Conservation (phyloP, 2,113 vertebrate genomes). For the Stegostoma tigrinum region DNA sequence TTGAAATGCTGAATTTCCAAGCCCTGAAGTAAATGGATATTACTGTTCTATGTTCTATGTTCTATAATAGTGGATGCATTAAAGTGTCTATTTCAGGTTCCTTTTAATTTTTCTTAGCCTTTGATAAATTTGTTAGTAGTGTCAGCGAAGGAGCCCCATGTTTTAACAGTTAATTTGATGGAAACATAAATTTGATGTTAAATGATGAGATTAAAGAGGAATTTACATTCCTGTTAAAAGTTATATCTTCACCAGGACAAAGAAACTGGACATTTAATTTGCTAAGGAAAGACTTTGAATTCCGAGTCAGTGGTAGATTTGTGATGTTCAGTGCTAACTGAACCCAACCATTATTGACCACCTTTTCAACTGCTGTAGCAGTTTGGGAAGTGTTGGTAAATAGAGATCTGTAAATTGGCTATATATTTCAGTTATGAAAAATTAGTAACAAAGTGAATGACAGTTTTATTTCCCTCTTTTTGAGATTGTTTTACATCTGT, state of each 20-base stretch:
- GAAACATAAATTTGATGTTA: neutral
- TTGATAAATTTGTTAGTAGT: neutral
- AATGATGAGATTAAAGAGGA: neutral
- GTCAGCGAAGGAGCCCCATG: neutral
- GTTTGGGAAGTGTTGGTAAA: neutral
- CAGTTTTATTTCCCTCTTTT: neutral
- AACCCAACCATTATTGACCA: neutral
- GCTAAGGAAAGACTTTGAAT: neutral
- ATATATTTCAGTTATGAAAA: neutral
- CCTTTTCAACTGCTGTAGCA: neutral
- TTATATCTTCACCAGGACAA: neutral
- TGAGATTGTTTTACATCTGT: neutral
- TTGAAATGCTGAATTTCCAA: neutral
- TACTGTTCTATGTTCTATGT: too few species aligned
- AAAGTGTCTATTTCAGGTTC: neutral
- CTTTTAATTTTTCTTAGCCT: neutral
- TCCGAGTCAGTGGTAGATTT: neutral
- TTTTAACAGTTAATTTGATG: neutral
- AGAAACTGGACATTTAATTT: neutral
- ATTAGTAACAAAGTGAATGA: neutral
- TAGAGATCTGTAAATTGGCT: neutral
- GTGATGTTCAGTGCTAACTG: neutral
- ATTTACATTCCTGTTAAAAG: neutral
- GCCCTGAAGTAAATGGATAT: neutral
- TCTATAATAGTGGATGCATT: neutral